Percentiles rank a stretch among this genome's conserved stretches.
phyloP scores from a whole-genome alignment of 2,113 vertebrate species.

The Haemorhous mexicanus region DNA sequence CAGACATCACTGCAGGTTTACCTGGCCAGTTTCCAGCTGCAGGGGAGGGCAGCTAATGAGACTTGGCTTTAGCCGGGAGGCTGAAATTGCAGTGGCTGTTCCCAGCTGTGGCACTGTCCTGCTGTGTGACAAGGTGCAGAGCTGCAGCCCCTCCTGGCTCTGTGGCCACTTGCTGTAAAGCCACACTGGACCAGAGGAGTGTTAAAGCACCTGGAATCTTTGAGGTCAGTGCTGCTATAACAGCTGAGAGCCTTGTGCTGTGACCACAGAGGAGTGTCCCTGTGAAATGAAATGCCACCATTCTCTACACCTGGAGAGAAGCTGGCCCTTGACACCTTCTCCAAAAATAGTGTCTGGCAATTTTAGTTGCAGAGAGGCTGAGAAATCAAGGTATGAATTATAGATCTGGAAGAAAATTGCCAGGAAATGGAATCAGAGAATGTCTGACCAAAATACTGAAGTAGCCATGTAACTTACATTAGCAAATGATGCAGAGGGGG shows the following conservation, averaged over 20 bases:
- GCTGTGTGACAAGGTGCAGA: not conserved
- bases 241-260: not conserved
- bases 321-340: not conserved
- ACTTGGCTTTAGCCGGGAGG: rapidly evolving
- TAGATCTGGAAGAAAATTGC: not conserved
- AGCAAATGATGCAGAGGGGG: not conserved
- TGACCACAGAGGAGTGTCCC: not conserved
- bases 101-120: rapidly evolving
- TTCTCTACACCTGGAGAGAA: not conserved
- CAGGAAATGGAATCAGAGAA: not conserved
- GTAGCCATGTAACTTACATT: not conserved
- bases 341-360: not conserved
- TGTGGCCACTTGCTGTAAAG: not conserved
- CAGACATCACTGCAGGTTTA: not conserved
- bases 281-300: not conserved
- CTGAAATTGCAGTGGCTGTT: not conserved
- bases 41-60: not conserved
- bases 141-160: not conserved
- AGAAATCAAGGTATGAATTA: not conserved
- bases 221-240: not conserved
- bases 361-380: not conserved
- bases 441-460: not conserved
- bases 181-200: no score
- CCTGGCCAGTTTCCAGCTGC: not conserved
- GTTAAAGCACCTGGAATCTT: not conserved